Conservation (phyloP, 2,797 vertebrate genomes). For the Chelon labrosus region DNA sequence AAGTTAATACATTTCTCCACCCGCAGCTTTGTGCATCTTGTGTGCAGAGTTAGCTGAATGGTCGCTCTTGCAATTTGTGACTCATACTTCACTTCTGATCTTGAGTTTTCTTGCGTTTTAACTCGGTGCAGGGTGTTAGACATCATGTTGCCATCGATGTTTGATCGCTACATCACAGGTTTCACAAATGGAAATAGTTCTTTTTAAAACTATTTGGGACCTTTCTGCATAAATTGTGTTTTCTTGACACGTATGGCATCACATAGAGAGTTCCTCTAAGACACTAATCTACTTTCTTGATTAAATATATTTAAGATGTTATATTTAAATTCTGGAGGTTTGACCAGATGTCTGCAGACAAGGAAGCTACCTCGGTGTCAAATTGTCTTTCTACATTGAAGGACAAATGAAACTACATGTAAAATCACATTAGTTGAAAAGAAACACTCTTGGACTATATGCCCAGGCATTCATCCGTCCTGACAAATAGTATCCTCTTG, state of each 20-base stretch:
- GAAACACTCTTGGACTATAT: neutral
- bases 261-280: neutral
- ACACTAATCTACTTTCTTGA: no score
- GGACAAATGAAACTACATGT: no score
- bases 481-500: neutral
- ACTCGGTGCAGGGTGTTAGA: neutral
- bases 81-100: constrained; percentile 37
- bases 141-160: neutral
- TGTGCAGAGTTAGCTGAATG: constrained; percentile 29
- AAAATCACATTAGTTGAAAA: neutral
- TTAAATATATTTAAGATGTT: neutral
- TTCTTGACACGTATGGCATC: no score
- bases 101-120: no score
- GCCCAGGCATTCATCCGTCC: constrained; percentile 3
- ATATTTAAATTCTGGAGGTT: neutral
- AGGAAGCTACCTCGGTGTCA: neutral
- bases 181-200: neutral
- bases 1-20: constrained; percentile 47
- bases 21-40: constrained; percentile 28
- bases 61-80: constrained; percentile 26
- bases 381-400: no score
- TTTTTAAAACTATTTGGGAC: neutral
- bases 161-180: neutral
- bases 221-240: neutral
- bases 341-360: neutral